Percentiles rank a stretch among this genome's conserved stretches.
phyloP scores from a whole-genome alignment of 2,888 invertebrate species.

The Cerastis rubricosa region DNA sequence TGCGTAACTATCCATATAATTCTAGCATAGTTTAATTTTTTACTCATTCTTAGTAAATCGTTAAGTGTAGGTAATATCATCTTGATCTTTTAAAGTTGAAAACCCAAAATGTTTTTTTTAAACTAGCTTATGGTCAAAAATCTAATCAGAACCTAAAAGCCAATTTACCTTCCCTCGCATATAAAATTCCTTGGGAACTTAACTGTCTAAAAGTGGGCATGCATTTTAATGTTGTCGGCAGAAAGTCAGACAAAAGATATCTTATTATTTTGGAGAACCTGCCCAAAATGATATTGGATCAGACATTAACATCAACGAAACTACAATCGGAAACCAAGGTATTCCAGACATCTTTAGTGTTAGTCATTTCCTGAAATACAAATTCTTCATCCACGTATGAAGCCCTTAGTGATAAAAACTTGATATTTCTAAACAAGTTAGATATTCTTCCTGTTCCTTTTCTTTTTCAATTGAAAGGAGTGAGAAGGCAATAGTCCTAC shows the following conservation, averaged over 20 bases:
- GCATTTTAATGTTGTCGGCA: no score
- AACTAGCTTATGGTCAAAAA: no score
- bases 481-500: slow-evolving; percentile 1
- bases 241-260: no score
- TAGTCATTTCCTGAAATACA: slow-evolving; percentile 53
- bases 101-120: no score
- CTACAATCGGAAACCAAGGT: slow-evolving; percentile 23
- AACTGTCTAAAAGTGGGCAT: not conserved
- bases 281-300: not conserved
- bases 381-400: slow-evolving; percentile 35
- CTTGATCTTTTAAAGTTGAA: not conserved
- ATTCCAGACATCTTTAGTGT: not conserved
- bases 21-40: no score
- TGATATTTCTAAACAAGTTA: slow-evolving; percentile 27
- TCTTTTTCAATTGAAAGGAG: slow-evolving; percentile 15
- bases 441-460: slow-evolving; percentile 1
- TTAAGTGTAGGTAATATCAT: no score
- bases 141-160: no score
- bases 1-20: no score
- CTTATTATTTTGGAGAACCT: no score
- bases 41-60: no score
- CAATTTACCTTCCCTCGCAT: no score
- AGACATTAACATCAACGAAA: not conserved
- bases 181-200: not conserved
- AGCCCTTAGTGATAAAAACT: slow-evolving; percentile 17